Conservation (phyloP, 2,888 invertebrate species). For the Dasypogon diadema region DNA sequence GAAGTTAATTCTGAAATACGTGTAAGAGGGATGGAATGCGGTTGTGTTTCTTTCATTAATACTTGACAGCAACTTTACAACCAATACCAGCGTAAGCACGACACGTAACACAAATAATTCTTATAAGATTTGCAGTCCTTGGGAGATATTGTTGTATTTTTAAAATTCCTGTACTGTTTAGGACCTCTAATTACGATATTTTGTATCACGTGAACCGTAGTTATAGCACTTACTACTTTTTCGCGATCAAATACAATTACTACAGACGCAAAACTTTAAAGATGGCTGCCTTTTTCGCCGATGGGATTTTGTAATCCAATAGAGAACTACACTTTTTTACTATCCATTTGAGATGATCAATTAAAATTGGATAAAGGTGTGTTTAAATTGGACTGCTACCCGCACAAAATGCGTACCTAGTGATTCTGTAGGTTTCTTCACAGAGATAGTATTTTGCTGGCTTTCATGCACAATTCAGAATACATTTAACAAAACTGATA, state of each 20-base stretch:
- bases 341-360: too few relatives aligned
- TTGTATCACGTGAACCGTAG: too few relatives aligned
- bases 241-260: conserved; percentile 14
- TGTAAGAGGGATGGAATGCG: neutral
- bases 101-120: conserved; percentile 52
- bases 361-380: too few relatives aligned
- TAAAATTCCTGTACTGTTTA: too few relatives aligned
- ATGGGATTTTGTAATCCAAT: conserved; percentile 9
- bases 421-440: too few relatives aligned
- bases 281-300: conserved; percentile 38
- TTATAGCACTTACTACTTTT: neutral
- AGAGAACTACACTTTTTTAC: neutral
- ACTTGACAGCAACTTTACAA: neutral
- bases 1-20: neutral
- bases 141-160: conserved; percentile 9
- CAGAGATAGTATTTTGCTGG: too few relatives aligned
- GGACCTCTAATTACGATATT: too few relatives aligned
- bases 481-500: too few relatives aligned
- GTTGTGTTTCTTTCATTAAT: neutral
- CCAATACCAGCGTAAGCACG: conserved; percentile 43
- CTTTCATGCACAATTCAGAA: too few relatives aligned
- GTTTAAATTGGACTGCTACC: too few relatives aligned
- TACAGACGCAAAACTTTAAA: conserved; percentile 21
- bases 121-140: conserved; percentile 25
- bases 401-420: too few relatives aligned